phyloP scores from a whole-genome alignment of 1,140 invertebrate genomes.

The Cydia pomonella region DNA sequence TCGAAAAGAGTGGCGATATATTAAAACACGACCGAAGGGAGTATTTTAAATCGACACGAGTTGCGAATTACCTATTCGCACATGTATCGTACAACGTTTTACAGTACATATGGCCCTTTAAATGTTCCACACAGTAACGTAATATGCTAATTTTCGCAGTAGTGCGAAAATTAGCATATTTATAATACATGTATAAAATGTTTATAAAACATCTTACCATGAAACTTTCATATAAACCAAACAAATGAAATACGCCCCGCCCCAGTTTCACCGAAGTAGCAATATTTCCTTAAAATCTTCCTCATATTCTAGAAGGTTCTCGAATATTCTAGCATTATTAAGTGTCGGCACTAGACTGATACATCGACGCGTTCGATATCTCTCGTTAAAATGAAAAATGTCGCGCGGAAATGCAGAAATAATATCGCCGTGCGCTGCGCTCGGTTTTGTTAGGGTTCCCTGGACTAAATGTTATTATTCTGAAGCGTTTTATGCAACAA shows the following conservation, averaged over 20 bases:
- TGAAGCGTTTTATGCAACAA: not conserved
- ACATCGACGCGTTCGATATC: conserved; percentile 26
- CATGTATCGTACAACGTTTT: too few species aligned
- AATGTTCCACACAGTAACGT: too few species aligned
- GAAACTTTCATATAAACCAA: not conserved
- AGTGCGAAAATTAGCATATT: too few species aligned
- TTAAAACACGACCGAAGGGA: too few species aligned
- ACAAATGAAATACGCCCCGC: not conserved
- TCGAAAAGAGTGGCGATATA: too few species aligned
- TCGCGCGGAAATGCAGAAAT: conserved; percentile 28
- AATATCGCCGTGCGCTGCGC: conserved; percentile 19
- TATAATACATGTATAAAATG: too few species aligned
- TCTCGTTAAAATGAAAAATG: conserved; percentile 33
- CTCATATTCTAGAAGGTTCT: not conserved
- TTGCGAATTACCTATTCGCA: too few species aligned
- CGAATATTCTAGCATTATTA: conserved; percentile 23
- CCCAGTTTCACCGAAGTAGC: not conserved
- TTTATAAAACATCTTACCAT: too few species aligned
- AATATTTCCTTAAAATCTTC: not conserved
- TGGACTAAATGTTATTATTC: not conserved
- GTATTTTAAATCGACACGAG: too few species aligned
- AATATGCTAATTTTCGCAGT: too few species aligned
- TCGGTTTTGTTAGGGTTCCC: conserved; percentile 7
- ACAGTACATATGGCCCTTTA: too few species aligned
- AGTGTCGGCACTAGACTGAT: conserved; percentile 24